Evolutionary conservation across 2,797 vertebrate species (phyloP), one percentile per base, ranked within the genome.

Genomic region (Steatocranus sp.): DNA sequence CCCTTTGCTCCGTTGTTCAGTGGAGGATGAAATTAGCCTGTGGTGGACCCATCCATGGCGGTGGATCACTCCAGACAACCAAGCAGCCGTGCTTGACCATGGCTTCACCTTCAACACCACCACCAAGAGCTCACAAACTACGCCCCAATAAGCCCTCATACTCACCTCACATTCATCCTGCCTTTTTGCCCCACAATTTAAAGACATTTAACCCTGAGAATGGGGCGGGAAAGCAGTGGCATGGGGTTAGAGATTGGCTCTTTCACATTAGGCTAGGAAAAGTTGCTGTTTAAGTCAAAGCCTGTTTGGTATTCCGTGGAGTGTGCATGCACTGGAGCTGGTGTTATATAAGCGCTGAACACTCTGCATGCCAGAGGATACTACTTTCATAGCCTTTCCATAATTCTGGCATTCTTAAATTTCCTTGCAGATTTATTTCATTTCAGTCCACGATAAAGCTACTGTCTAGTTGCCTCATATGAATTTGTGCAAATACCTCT

Each of bases 21-120:
- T 81, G 79, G 88, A 94, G 93, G 91, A 90, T 94, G 90, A 94
- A 94, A 95, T 94, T 92, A 93, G 89, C 88, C 86, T 61, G 85
- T 73, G 51, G 86, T 86, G 90, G 83, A 87, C 79, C 38, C 43
- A 14, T 91, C 88, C 80, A 51, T 78, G 79, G 82, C 5, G 17
- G 51, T 51, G 81, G 90, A 90, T 91, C 90, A 92, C 78, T 87
- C 78, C 83, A 90, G 83, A 88, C 82, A 88, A 83, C 86, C 53
- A 61, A 78, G 86, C 83, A 90, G 85, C 34, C 20, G 54, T 82
- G 89, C 91, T 82, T 91, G 89, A 90, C 92, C 86, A 81, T 41
- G 11, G 8, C 79, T 74, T 88, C 81, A 87, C 82, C 81, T 46
- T 83, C 75, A 75, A 73, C 81, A 79, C 61, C 46, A 54, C 51